phyloP scores from a whole-genome alignment of 2,888 invertebrate species.

The Xestia rhomboidea region DNA sequence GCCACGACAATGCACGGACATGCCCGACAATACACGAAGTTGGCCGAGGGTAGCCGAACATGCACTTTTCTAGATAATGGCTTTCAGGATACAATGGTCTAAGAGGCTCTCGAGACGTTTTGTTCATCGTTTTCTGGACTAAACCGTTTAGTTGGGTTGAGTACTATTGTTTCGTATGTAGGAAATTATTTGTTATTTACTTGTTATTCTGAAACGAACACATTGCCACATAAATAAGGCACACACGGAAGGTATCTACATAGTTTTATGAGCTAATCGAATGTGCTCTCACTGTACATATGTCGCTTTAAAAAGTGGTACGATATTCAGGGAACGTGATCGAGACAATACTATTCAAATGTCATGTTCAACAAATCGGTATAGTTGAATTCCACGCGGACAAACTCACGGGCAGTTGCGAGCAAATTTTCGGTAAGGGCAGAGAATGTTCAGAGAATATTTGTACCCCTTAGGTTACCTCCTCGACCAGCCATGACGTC shows the following conservation, averaged over 20 bases:
- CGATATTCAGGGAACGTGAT: not conserved
- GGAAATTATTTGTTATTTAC: not conserved
- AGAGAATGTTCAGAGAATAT: not conserved
- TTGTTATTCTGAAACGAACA: not conserved
- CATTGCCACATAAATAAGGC: not conserved
- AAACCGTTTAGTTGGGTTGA: constrained; percentile 28
- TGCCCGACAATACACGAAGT: constrained; percentile 40
- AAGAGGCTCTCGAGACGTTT: constrained; percentile 38
- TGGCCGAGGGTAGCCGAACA: constrained; percentile 36
- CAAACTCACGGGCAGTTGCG: not conserved
- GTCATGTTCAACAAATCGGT: not conserved
- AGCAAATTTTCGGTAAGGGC: not conserved
- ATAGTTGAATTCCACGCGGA: not conserved
- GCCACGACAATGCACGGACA: constrained; percentile 47
- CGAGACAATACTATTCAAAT: not conserved
- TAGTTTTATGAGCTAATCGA: not conserved
- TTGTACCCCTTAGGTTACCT: not conserved
- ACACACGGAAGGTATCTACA: not conserved
- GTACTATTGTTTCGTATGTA: constrained; percentile 9
- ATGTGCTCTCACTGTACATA: not conserved
- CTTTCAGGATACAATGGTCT: constrained; percentile 17
- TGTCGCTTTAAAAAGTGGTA: not conserved
- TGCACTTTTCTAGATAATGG: constrained; percentile 57
- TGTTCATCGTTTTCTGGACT: constrained; percentile 34
- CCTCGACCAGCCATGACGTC: not conserved